Conservation (phyloP, 2,888 invertebrate species). For the Gymnoscelis rufifasciata region DNA sequence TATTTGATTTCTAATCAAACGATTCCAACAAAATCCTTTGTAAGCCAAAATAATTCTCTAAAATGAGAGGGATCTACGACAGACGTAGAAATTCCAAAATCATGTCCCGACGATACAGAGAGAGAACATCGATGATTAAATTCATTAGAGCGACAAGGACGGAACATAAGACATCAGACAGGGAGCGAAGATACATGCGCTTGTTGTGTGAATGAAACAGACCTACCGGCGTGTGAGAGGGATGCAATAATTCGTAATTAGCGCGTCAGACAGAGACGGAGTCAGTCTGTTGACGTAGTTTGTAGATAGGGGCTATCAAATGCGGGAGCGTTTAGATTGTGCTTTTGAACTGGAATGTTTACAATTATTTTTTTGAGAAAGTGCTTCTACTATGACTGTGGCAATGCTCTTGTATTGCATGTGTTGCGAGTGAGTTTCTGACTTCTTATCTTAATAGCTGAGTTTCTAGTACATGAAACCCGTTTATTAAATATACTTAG, state of each 20-base stretch:
- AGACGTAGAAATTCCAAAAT: constrained; percentile 4
- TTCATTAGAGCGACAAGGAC: constrained; percentile 63
- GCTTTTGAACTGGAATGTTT: constrained; percentile 49
- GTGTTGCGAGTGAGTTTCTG: too few relatives aligned
- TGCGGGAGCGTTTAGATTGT: constrained; percentile 50
- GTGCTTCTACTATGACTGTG: constrained; percentile 2
- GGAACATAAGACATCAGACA: constrained; percentile 27
- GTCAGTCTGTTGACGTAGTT: constrained; percentile 71
- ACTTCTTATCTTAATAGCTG: too few relatives aligned
- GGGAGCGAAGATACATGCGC: constrained; percentile 30
- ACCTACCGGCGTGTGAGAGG: constrained; percentile 42
- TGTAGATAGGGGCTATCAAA: constrained; percentile 76
- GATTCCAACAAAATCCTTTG: too few relatives aligned
- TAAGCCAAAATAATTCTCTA: background rate
- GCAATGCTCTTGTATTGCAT: background rate
- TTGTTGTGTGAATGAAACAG: constrained; percentile 28
- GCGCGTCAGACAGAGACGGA: constrained; percentile 48
- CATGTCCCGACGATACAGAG: constrained; percentile 59
- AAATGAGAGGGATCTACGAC: background rate
- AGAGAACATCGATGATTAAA: constrained; percentile 75
- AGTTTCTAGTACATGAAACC: too few relatives aligned
- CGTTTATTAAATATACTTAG: too few relatives aligned
- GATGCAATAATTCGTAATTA: constrained; percentile 34
- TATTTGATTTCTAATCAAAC: too few relatives aligned
- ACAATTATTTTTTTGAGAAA: constrained; percentile 18